phyloP scores from a whole-genome alignment of 2,113 vertebrate species.

The Rissa tridactyla region DNA sequence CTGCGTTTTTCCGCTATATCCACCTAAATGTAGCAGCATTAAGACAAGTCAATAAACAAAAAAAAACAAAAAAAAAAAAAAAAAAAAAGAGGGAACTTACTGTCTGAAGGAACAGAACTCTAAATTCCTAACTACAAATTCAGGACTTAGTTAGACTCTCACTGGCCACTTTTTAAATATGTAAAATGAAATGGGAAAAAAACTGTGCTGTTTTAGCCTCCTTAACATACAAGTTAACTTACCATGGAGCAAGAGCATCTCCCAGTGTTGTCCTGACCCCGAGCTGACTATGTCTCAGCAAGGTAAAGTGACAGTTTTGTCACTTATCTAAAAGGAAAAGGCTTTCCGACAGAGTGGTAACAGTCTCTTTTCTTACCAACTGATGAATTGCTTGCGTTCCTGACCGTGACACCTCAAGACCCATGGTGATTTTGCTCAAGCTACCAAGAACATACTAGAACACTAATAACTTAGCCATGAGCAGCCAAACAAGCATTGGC shows the following conservation, averaged over 20 bases:
- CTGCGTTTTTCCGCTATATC: neutral
- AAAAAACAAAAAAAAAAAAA: neutral
- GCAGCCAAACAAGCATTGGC: neutral
- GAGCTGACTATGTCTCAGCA: neutral
- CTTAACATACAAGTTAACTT: neutral
- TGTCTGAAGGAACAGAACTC: neutral
- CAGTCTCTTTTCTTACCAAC: neutral
- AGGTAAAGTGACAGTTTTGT: neutral
- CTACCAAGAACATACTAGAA: neutral
- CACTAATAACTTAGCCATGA: neutral
- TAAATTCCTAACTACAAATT: neutral
- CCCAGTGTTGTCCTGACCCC: neutral
- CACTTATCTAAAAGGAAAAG: neutral
- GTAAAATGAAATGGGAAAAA: fast-evolving
- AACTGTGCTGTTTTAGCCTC: neutral
- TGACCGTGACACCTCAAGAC: neutral
- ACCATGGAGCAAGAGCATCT: neutral
- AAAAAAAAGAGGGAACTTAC: neutral
- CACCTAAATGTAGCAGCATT: neutral
- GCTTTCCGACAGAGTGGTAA: neutral
- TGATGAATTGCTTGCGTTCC: neutral
- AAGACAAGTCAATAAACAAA: neutral
- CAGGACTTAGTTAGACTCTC: neutral
- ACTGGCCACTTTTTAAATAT: neutral
- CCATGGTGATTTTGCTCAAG: neutral